phyloP scores from a whole-genome alignment of 2,113 vertebrate species.

The Riparia riparia region DNA sequence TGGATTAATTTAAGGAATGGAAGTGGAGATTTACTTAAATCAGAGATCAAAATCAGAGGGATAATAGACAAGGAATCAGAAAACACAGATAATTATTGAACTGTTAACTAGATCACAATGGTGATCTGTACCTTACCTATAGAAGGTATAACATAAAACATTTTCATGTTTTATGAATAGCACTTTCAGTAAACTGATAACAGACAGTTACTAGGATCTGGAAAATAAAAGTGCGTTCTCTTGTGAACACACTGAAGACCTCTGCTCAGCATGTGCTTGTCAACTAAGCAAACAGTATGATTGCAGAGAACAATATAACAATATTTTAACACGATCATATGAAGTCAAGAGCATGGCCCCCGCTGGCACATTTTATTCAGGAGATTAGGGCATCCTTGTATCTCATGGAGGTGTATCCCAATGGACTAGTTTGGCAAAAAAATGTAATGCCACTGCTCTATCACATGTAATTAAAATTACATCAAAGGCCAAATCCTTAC shows the following conservation, averaged over 20 bases:
- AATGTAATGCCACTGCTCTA: neutral
- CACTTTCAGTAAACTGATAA: neutral
- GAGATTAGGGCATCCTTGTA: neutral
- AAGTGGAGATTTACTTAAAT: slow-evolving; percentile 33
- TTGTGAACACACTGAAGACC: neutral
- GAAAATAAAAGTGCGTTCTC: neutral
- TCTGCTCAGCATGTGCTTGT: neutral
- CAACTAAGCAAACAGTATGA: neutral
- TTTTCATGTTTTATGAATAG: neutral
- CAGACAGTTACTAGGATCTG: neutral
- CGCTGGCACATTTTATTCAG: neutral
- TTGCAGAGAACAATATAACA: neutral
- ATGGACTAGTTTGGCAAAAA: neutral
- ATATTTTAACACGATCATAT: neutral
- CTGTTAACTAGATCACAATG: neutral
- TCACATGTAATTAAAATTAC: neutral
- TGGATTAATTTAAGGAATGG: neutral
- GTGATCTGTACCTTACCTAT: neutral
- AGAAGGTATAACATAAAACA: neutral
- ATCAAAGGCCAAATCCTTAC: neutral
- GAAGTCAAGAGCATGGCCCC: neutral
- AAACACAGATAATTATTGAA: neutral
- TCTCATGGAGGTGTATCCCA: neutral
- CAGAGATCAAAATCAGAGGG: neutral
- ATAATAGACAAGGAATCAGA: neutral